phyloP scores from a whole-genome alignment of 2,797 vertebrate genomes.

The Spizella passerina region DNA sequence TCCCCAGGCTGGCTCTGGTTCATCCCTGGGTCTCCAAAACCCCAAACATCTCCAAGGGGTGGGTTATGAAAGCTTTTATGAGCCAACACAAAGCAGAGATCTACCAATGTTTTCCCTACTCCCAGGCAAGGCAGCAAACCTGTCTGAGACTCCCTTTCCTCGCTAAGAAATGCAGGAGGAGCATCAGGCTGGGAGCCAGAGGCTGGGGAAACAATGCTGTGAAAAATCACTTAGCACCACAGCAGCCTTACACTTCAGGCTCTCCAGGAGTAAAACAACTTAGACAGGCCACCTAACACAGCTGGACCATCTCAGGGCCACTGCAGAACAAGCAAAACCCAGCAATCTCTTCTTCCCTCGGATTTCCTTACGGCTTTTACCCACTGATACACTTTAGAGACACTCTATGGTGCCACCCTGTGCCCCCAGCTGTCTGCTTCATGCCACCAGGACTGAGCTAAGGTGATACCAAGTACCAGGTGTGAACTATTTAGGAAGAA shows the following conservation, averaged over 20 bases:
- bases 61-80: not conserved
- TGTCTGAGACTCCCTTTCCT: not conserved
- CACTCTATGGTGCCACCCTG: not conserved
- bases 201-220: not conserved
- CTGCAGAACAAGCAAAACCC: not conserved
- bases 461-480: not conserved
- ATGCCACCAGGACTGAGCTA: not conserved
- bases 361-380: not conserved
- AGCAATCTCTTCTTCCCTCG: not conserved
- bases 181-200: not conserved
- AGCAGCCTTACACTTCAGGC: not conserved
- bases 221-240: not conserved
- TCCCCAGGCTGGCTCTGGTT: not conserved
- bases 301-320: not conserved
- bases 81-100: not conserved
- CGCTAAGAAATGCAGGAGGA: not conserved
- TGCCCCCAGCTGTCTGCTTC: not conserved
- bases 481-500: not conserved
- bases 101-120: not conserved
- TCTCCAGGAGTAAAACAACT: not conserved
- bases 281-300: not conserved
- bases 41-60: not conserved
- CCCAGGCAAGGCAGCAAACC: not conserved
- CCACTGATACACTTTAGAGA: not conserved
- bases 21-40: not conserved